These are phyloP conservation scores for Schizothorax lantsangensis DNA, from an alignment of 2,797 vertebrate genomes.

Conservation along the genomic window DNA sequence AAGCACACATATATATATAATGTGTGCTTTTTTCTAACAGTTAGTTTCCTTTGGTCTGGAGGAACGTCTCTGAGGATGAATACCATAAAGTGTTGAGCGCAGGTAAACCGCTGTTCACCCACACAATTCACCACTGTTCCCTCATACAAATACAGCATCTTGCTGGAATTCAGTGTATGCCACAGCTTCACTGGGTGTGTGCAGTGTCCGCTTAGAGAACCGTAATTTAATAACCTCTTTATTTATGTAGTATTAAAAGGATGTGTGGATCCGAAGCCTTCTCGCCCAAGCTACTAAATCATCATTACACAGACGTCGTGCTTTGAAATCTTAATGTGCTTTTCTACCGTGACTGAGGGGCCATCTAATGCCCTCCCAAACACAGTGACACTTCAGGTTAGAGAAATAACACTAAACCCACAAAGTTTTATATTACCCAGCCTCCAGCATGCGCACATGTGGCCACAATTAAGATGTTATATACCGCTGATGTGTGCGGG, in stretches of 20 bases:
- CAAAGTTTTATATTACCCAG: conserved; percentile 26
- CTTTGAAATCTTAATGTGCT: conserved; percentile 44
- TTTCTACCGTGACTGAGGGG: conserved; percentile 21
- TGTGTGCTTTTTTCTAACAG: not conserved
- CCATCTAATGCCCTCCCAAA: conserved; percentile 13
- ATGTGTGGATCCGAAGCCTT: conserved; percentile 29
- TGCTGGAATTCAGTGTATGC: conserved; percentile 43
- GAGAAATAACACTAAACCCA: conserved; percentile 22
- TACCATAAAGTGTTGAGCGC: conserved; percentile 42
- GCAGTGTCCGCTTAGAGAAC: conserved; percentile 17
- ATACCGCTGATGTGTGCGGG: conserved; percentile 12
- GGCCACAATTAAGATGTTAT: conserved; percentile 32
- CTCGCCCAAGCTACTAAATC: conserved; percentile 39
- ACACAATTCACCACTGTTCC: conserved; percentile 49
- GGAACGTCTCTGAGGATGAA: conserved; percentile 21
- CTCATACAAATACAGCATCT: conserved; percentile 16
- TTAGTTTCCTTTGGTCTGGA: conserved; percentile 5
- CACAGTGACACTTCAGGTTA: conserved; percentile 32
- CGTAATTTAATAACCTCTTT: conserved; percentile 56
- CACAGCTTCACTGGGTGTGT: conserved; percentile 17
- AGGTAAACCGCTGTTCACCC: conserved; percentile 37
- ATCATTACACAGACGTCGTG: conserved; percentile 4
- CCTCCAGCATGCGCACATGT: not conserved
- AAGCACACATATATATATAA: conserved; percentile 11
- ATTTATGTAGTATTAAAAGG: conserved; percentile 56